phyloP scores from a whole-genome alignment of 1,140 invertebrate species.

The Camponotus vicinus region DNA sequence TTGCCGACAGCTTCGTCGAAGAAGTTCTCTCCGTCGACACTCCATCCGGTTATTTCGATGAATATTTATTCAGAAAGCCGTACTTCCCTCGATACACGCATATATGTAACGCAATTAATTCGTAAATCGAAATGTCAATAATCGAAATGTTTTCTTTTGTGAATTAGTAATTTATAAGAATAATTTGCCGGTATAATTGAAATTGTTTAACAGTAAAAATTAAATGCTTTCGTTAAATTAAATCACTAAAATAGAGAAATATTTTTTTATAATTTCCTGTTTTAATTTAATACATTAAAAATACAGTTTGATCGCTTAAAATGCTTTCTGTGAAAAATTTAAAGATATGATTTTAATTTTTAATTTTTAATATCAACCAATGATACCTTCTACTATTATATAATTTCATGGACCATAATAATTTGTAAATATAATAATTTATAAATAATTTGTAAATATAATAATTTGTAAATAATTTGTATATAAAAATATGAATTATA shows the following conservation, averaged over 20 bases:
- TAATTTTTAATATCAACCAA: neutral
- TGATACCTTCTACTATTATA: neutral
- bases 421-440: too few species aligned
- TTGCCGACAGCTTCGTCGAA: neutral
- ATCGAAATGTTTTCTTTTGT: neutral
- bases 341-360: neutral
- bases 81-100: neutral
- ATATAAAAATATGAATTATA: neutral
- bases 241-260: neutral
- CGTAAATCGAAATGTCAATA: too few species aligned
- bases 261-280: neutral
- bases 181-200: slow-evolving; percentile 19
- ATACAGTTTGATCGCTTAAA: neutral
- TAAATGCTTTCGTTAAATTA: neutral
- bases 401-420: neutral
- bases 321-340: neutral
- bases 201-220: slow-evolving; percentile 4
- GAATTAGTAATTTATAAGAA: slow-evolving; percentile 10
- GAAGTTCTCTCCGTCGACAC: neutral
- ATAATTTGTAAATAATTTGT: too few species aligned
- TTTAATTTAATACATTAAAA: neutral
- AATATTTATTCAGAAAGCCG: slow-evolving; percentile 16
- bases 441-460: too few species aligned
- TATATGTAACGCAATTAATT: too few species aligned
- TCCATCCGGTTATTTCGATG: slow-evolving; percentile 12